These are phyloP conservation scores for Thinocorus orbignyianus DNA, from an alignment of 2,113 vertebrate species.

Conservation along the genomic window DNA sequence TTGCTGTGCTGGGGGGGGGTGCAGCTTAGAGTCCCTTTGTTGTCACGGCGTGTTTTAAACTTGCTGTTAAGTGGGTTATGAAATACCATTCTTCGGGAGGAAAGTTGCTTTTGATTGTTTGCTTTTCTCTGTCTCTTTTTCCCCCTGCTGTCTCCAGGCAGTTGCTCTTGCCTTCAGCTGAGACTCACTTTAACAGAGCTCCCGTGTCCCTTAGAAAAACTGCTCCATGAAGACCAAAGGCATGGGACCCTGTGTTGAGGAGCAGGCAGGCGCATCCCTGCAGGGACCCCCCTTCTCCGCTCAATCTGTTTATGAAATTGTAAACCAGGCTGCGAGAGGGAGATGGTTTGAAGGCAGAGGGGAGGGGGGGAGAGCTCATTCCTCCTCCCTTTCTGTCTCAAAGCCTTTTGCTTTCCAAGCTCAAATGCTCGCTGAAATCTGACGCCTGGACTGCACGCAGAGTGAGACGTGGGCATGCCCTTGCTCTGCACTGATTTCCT, in stretches of 20 bases:
- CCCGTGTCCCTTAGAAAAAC: not conserved
- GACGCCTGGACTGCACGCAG: slow-evolving; percentile 72
- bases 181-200: fast-evolving
- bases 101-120: not conserved
- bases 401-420: slow-evolving; percentile 52
- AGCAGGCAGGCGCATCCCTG: not conserved
- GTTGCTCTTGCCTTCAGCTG: not conserved
- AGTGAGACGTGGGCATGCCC: slow-evolving; percentile 60
- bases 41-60: not conserved
- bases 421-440: slow-evolving; percentile 63
- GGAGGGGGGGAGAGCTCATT: slow-evolving; percentile 17
- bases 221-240: not conserved
- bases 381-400: slow-evolving; percentile 41
- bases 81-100: not conserved
- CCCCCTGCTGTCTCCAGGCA: not conserved
- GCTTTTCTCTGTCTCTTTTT: not conserved
- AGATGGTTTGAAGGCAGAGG: not conserved
- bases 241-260: fast-evolving
- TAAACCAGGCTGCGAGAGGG: not conserved
- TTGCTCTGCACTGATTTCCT: slow-evolving; percentile 28
- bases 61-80: not conserved
- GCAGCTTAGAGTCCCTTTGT: not conserved
- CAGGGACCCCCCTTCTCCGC: not conserved
- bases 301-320: not conserved
- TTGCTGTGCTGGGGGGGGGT: not conserved